phyloP scores from a whole-genome alignment of 2,113 vertebrate genomes.

The Ammospiza caudacuta region DNA sequence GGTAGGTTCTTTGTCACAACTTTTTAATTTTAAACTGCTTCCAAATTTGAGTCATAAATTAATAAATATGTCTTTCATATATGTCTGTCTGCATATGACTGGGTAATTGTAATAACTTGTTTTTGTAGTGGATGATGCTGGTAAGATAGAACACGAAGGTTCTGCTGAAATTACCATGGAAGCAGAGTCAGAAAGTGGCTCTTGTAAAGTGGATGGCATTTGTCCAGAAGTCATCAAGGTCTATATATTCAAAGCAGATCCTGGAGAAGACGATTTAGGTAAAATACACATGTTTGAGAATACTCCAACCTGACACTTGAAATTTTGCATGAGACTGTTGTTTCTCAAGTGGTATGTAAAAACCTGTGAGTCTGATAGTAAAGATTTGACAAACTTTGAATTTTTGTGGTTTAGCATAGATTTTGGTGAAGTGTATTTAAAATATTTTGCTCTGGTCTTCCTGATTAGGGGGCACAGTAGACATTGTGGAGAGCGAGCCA shows the following conservation, averaged over 20 bases:
- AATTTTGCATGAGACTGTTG: background rate
- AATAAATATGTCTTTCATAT: background rate
- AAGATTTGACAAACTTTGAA: background rate
- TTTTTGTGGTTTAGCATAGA: background rate
- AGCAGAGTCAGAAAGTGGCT: slow-evolving; percentile 86
- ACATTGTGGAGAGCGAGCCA: slow-evolving; percentile 91
- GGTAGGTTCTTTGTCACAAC: background rate
- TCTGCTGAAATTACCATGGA: slow-evolving; percentile 91
- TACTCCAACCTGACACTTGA: slow-evolving; percentile 14
- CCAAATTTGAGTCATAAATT: background rate
- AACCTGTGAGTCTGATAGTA: background rate
- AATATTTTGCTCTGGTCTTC: slow-evolving; percentile 50
- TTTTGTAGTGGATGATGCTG: slow-evolving; percentile 92
- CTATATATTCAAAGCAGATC: slow-evolving; percentile 99
- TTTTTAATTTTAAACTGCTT: background rate
- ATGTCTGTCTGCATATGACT: slow-evolving; percentile 27
- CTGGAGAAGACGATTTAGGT: slow-evolving; percentile 97
- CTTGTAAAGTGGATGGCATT: slow-evolving; percentile 92
- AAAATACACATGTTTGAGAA: slow-evolving; percentile 61
- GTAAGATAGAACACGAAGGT: slow-evolving; percentile 93
- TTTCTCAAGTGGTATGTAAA: slow-evolving; percentile 1
- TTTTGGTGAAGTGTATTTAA: background rate
- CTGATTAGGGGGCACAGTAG: slow-evolving; percentile 87
- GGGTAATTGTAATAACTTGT: slow-evolving; percentile 62
- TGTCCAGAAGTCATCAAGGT: slow-evolving; percentile 97